Evolutionary conservation across 1,140 invertebrate genomes (phyloP).

Genomic region (Aricia agestis): DNA sequence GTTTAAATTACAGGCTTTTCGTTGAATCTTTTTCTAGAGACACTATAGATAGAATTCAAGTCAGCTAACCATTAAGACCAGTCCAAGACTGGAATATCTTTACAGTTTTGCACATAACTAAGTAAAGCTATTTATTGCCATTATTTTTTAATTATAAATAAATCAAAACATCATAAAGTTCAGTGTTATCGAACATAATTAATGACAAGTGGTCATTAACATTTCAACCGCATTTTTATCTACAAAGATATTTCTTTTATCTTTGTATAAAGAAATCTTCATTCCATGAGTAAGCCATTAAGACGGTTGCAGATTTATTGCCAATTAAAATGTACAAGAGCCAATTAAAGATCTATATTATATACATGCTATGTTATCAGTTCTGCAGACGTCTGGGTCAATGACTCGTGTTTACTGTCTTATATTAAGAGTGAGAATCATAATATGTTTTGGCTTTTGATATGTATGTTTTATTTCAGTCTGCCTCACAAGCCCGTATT

Average conservation of each 20-base stretch:
- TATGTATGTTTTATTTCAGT: too few species aligned
- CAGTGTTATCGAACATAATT: neutral
- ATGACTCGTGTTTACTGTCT: neutral
- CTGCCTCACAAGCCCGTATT: too few species aligned
- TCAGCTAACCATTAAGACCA: too few species aligned
- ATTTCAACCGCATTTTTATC: conserved; percentile 30
- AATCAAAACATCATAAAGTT: conserved; percentile 12
- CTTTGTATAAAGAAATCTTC: conserved; percentile 47
- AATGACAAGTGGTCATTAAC: conserved; percentile 31
- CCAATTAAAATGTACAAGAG: conserved; percentile 58
- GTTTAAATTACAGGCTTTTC: too few species aligned
- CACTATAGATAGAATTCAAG: too few species aligned
- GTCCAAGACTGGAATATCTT: too few species aligned
- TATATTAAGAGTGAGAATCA: too few species aligned
- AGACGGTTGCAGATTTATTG: conserved; percentile 50
- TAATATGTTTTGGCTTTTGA: too few species aligned
- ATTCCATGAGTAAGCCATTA: conserved; percentile 48
- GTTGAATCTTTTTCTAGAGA: too few species aligned
- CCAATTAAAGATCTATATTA: conserved; percentile 11
- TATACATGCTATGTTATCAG: neutral
- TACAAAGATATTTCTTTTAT: conserved; percentile 28
- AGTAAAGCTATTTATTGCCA: too few species aligned
- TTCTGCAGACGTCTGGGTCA: neutral
- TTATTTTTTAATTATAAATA: neutral
- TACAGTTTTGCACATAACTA: neutral